Percentiles rank a stretch among this genome's conserved stretches.
Conservation (phyloP, 2,888 invertebrate genomes). For the Volucella inanis region DNA sequence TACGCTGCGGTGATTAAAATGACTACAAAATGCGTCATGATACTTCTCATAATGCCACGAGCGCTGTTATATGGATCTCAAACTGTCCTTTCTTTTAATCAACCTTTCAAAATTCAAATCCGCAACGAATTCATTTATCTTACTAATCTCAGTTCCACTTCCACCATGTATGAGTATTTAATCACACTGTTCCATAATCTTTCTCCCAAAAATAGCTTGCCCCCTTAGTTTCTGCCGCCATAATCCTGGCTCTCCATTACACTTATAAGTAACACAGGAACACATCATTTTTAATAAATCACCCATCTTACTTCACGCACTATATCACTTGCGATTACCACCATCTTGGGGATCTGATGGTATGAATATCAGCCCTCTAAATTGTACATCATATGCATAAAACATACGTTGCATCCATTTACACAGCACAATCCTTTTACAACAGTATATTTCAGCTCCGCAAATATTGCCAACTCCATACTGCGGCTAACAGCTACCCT, state of each 20-base stretch:
- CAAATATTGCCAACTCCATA: constrained; percentile 9
- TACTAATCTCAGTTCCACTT: constrained; percentile 23
- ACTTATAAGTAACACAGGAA: neutral
- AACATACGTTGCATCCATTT: constrained; percentile 66
- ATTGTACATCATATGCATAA: constrained; percentile 24
- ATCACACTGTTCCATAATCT: constrained; percentile 26
- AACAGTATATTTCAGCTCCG: constrained; percentile 14
- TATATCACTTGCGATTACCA: constrained; percentile 36
- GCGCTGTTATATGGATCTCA: too few species aligned
- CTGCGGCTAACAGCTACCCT: neutral
- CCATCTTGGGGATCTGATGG: neutral
- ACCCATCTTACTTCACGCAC: constrained; percentile 50
- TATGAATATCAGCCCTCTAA: neutral
- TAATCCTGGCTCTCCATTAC: constrained; percentile 1
- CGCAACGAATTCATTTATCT: constrained; percentile 15
- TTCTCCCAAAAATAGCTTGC: constrained; percentile 38
- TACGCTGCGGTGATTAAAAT: neutral
- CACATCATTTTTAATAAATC: constrained; percentile 61
- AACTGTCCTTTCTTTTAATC: neutral
- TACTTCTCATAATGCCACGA: too few species aligned
- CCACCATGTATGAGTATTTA: constrained; percentile 22
- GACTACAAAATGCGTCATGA: too few species aligned
- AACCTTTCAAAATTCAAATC: constrained; percentile 19
- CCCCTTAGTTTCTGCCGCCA: constrained; percentile 14
- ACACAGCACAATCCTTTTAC: constrained; percentile 42